Evolutionary conservation across 1,140 invertebrate species (phyloP).

Genomic region (Acromyrmex echinatior): DNA sequence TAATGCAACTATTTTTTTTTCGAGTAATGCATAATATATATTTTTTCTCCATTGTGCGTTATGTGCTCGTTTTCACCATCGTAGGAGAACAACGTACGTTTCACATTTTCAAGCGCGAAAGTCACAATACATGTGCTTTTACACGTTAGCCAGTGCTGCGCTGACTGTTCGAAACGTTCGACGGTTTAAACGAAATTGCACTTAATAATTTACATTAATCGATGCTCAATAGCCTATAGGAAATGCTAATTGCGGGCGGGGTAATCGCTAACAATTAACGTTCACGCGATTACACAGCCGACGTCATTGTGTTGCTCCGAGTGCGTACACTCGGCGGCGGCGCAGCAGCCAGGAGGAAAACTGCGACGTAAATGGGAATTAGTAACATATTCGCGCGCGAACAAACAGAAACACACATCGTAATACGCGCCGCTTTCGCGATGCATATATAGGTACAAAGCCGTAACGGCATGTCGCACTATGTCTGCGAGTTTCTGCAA

Average conservation of each 20-base stretch:
- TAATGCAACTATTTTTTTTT: conserved; percentile 58
- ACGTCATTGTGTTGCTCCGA: conserved; percentile 63
- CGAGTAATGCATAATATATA: conserved; percentile 39
- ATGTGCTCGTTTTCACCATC: neutral
- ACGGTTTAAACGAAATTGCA: conserved; percentile 68
- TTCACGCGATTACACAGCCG: conserved; percentile 68
- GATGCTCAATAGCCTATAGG: conserved; percentile 72
- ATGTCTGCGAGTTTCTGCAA: conserved; percentile 8
- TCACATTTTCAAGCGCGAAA: neutral
- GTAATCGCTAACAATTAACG: conserved; percentile 72
- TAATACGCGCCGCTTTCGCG: conserved; percentile 29
- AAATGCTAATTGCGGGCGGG: conserved; percentile 72
- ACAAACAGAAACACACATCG: conserved; percentile 45
- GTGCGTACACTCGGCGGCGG: conserved; percentile 8
- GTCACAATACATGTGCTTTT: conserved; percentile 8
- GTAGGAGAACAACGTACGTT: conserved; percentile 4
- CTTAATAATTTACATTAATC: conserved; percentile 75
- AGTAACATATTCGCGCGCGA: conserved; percentile 56
- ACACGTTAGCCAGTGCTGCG: neutral
- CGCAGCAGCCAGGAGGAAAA: conserved; percentile 50
- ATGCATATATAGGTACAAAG: neutral
- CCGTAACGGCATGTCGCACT: neutral
- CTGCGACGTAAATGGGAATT: conserved; percentile 63
- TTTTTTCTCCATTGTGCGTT: conserved; percentile 40
- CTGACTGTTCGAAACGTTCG: conserved; percentile 44